These are phyloP conservation scores for Epizoanthus rinbou DNA, from an alignment of 92 coral and sea anemone genomes.

Conservation along the genomic window DNA sequence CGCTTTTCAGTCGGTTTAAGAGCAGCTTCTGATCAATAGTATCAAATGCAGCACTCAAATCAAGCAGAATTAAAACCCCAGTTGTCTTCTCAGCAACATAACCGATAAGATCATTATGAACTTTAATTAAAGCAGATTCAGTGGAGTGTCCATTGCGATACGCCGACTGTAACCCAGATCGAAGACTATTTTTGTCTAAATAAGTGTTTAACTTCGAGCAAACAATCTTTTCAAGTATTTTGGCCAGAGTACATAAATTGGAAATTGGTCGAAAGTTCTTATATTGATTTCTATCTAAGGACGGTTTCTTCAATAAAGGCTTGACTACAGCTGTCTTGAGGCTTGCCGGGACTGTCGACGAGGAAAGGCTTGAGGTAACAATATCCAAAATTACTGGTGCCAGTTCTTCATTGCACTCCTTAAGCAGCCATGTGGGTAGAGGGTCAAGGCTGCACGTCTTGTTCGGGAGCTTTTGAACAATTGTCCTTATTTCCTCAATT, in stretches of 20 bases:
- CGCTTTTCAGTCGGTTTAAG: neutral
- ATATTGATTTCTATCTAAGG: neutral
- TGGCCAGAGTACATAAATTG: neutral
- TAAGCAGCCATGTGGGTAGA: too few species aligned
- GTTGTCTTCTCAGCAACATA: neutral
- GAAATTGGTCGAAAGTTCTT: slow-evolving; percentile 1
- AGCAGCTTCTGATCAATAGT: slow-evolving; percentile 19
- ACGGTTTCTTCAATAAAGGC: neutral
- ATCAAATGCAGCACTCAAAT: slow-evolving; percentile 9
- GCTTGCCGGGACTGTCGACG: neutral
- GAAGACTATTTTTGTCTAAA: slow-evolving; percentile 8
- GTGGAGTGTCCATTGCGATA: neutral
- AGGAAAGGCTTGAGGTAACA: neutral
- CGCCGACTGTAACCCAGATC: neutral
- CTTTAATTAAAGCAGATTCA: neutral
- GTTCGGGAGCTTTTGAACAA: too few species aligned
- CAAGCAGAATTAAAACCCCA: neutral
- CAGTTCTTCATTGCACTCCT: too few species aligned
- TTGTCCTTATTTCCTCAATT: too few species aligned
- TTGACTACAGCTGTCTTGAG: slow-evolving; percentile 5
- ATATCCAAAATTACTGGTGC: slow-evolving; percentile 3
- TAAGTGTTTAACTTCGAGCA: neutral
- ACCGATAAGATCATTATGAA: slow-evolving; percentile 10
- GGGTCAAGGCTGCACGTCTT: too few species aligned
- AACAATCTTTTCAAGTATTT: slow-evolving; percentile 6